A percentile compares a stretch with the other conserved stretches of the same genome.
These are phyloP conservation scores for Mirza zaza DNA, from an alignment of 2,113 vertebrate genomes.

Conservation along the genomic window DNA sequence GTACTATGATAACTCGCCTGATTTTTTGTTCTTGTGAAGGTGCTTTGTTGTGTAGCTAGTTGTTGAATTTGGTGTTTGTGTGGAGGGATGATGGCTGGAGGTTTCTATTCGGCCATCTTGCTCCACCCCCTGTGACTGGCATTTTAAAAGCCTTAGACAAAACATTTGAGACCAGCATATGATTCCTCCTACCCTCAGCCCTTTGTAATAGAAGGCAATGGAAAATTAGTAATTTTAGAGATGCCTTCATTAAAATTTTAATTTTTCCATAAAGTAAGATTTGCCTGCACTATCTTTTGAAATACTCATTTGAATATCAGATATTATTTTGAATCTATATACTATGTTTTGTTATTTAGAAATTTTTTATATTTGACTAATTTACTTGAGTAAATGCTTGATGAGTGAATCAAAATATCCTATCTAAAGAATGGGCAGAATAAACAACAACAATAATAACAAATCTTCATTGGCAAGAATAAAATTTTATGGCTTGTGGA, in stretches of 20 bases:
- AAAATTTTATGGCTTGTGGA: neutral
- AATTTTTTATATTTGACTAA: slow-evolving; percentile 3
- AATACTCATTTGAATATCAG: neutral
- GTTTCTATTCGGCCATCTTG: no score
- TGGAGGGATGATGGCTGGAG: no score
- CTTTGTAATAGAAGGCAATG: slow-evolving; percentile 17
- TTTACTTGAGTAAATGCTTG: slow-evolving; percentile 1
- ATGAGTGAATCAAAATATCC: neutral
- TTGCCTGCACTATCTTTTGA: neutral
- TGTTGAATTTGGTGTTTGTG: no score
- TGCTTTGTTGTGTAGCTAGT: no score
- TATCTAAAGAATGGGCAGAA: neutral
- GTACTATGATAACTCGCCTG: no score
- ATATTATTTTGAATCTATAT: slow-evolving; percentile 33
- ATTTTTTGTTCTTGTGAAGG: no score
- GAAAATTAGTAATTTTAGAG: slow-evolving; percentile 15
- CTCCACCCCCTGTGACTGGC: neutral
- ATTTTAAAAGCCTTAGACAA: slow-evolving; percentile 35
- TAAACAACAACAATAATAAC: neutral
- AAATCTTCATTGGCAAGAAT: neutral
- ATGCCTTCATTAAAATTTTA: slow-evolving; percentile 28
- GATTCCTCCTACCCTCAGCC: neutral
- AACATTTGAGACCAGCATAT: neutral
- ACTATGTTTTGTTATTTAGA: neutral
- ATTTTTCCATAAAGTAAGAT: neutral